Evolutionary conservation across 1,140 invertebrate genomes (phyloP).

Genomic region (Micrasema minimum): DNA sequence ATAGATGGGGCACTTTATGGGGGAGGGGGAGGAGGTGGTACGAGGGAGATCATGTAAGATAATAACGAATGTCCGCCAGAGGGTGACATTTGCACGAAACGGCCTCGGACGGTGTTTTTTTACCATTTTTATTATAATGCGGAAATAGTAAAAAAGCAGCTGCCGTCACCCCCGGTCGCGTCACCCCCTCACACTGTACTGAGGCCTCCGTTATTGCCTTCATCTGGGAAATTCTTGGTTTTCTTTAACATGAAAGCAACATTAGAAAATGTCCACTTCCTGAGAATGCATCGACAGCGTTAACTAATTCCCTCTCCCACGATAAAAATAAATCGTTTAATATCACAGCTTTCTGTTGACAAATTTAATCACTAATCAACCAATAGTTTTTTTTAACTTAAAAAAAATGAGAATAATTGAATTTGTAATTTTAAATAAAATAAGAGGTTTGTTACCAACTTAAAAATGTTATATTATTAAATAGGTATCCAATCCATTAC

Average conservation of each 20-base stretch:
- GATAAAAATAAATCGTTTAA: neutral
- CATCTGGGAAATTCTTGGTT: conserved; percentile 47
- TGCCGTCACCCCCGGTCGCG: conserved; percentile 37
- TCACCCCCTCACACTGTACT: conserved; percentile 45
- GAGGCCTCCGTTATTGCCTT: conserved; percentile 51
- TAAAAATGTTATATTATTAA: too few relatives aligned
- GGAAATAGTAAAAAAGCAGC: conserved; percentile 53
- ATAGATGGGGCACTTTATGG: conserved; percentile 46
- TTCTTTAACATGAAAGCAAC: conserved; percentile 39
- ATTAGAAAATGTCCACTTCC: neutral
- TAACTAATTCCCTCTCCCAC: neutral
- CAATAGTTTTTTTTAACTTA: too few relatives aligned
- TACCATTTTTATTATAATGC: conserved; percentile 55
- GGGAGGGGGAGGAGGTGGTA: conserved; percentile 3
- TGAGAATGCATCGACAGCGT: neutral
- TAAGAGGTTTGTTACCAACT: too few relatives aligned
- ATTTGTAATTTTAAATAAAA: too few relatives aligned
- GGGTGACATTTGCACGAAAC: conserved; percentile 53
- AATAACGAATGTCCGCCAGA: conserved; percentile 52
- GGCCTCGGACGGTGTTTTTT: conserved; percentile 50
- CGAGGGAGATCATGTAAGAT: conserved; percentile 47
- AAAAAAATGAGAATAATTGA: too few relatives aligned
- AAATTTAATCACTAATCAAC: too few relatives aligned
- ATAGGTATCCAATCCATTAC: too few relatives aligned
- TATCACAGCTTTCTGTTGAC: too few relatives aligned